Percentiles rank a stretch among this genome's conserved stretches.
Evolutionary conservation across 2,888 invertebrate genomes (phyloP).

Genomic region (Artemia sinica): DNA sequence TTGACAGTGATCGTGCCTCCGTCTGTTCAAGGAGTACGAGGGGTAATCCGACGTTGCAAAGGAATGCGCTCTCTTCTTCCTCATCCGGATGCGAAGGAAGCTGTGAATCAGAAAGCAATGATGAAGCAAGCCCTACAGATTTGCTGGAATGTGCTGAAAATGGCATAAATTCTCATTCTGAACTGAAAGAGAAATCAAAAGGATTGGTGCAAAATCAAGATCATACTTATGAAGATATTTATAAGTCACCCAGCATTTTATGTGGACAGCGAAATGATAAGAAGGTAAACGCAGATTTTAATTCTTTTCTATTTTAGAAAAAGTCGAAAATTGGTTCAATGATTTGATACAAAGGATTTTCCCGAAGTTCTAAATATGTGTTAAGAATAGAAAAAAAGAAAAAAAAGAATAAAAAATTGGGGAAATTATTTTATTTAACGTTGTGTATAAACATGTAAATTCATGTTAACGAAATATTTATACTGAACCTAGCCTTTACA

Average conservation of each 20-base stretch:
- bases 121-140: neutral
- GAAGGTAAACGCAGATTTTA: no score
- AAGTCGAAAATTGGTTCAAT: no score
- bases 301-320: no score
- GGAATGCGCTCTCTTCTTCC: neutral
- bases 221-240: conserved; percentile 14
- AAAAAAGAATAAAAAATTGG: no score
- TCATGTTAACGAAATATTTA: no score
- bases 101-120: neutral
- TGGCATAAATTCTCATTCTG: neutral
- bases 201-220: neutral
- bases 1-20: neutral
- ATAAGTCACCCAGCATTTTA: neutral
- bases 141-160: neutral
- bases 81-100: conserved; percentile 7
- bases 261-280: no score
- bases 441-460: no score
- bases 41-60: neutral
- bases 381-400: no score
- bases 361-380: no score
- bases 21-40: neutral
- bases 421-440: no score
- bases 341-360: no score
- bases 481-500: no score
- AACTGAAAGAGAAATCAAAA: neutral